Conservation (phyloP, 2,113 vertebrate genomes). For the Paraplagusia blochii region DNA sequence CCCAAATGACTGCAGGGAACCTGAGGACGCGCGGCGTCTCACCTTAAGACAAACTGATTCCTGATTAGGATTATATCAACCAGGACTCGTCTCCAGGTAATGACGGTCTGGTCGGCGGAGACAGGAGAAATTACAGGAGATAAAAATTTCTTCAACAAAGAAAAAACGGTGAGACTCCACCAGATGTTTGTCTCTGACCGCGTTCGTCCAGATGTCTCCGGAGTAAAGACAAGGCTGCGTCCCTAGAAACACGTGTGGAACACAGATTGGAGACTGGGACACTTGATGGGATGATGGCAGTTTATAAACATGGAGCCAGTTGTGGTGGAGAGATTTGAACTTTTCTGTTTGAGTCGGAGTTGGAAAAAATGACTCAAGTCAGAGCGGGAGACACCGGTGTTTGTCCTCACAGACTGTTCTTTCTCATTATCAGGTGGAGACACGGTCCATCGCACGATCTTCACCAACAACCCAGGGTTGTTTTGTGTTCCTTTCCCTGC, state of each 20-base stretch:
- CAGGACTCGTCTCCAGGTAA: constrained; percentile 30
- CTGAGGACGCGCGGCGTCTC: neutral
- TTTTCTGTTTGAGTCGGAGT: neutral
- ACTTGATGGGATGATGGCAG: constrained; percentile 3
- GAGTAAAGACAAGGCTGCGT: constrained; percentile 8
- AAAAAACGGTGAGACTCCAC: too few species aligned
- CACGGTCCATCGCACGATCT: too few species aligned
- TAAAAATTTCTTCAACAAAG: too few species aligned
- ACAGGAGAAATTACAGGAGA: constrained; percentile 16
- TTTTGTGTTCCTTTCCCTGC: too few species aligned
- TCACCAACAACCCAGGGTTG: too few species aligned
- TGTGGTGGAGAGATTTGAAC: constrained; percentile 1
- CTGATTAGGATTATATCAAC: constrained; percentile 36
- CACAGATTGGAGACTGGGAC: constrained; percentile 1
- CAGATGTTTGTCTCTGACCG: too few species aligned
- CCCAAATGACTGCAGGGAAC: too few species aligned
- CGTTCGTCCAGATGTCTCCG: neutral
- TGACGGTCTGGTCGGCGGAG: constrained; percentile 27
- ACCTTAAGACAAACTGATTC: constrained; percentile 14
- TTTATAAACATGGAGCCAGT: constrained; percentile 20
- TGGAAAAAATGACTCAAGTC: too few species aligned
- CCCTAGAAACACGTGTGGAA: constrained; percentile 4
- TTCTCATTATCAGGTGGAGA: too few species aligned
- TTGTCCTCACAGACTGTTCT: too few species aligned
- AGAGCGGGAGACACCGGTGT: too few species aligned